Evolutionary conservation across 1,140 invertebrate species (phyloP), one percentile per base, ranked within the genome.

Genomic region (Trigoniulus corallinus): DNA sequence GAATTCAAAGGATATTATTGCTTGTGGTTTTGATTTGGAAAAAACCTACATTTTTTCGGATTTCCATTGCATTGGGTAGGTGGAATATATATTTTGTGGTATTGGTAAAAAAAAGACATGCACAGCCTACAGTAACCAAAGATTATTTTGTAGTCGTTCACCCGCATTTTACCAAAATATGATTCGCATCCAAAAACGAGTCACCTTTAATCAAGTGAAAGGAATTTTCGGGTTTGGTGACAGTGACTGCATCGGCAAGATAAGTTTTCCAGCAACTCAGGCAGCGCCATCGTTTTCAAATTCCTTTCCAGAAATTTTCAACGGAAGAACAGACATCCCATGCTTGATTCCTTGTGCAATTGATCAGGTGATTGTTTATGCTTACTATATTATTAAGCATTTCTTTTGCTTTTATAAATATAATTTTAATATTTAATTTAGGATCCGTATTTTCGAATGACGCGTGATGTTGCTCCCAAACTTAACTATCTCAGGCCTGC

Each of bases 391-490:
- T n/a, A 48, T 51, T 37, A 23, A 39, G 20, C 7, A n/a, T 37
- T 7, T 49, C 13, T 34, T 2, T 48, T 18, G 12, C n/a, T 51
- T 7, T 37, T 7, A 34, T 3, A 54, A 34, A 39, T 20, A 22
- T 21, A 54, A 10, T 52, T 47, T 24, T 43, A 34, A 12, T 23
- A 10, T 23, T 24, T 29, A 40, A 53, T 40, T 51, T 58, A 79
- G 76, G 95, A 98, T 71, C 95, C 95, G 0, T 98, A 98, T 67
- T 98, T 99, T 67, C 75, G 95, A 50, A 96, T 99, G 93, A 93
- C 91, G 0, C 74, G 95, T 52, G 95, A 34, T 15, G 29, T 34
- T 7, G 29, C 29, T 7, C 29, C 29, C 15, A 34, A 34, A 34
- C 15, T 34, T 7, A 15, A 15, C 29, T 34, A 34, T 34, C 29